Base-by-base conservation (phyloP, 1,140 invertebrate genomes). In the Caenorhabditis tropicalis region DNA sequence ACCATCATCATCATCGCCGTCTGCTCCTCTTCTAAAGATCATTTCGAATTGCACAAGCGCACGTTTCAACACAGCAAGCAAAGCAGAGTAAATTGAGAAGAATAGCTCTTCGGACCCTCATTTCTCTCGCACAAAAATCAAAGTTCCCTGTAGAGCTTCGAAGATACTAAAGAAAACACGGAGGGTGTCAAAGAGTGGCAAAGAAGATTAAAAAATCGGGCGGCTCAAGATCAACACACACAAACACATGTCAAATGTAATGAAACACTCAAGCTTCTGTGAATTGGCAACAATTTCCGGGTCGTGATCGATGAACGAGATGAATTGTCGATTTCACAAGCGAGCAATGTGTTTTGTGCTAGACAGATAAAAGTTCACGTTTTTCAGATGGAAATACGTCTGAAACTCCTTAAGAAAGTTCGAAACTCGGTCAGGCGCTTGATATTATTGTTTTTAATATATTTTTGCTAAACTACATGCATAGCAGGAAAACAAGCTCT, bases 21-120 rank as follows among this genome's bases (percentile, higher is more conserved):
- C 65, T 74, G 65, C 65, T 74, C 36, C 65, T 74, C 65, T 74
- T 74, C 65, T 43, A 74, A 74, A 74, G 36, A 74, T 74, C 65
- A 74, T 39, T 74, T 24, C 21, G 65, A 46, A 46, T 74, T 74
- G 65, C 65, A 74, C 65, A 74, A 74, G 65, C 65, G 65, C 65
- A 74, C 65, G 65, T 74, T 74, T 74, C 65, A 74, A 74, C n/a
- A n/a, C 65, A 74, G 36, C 65, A 65, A 65, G 58, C 58, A 74
- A 74, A 74, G 36, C 36, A 74, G 65, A 65, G 33, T 36, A 39
- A 65, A 65, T 33, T 46, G 65, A 74, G 36, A 74, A 74, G 36
- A 43, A 74, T 74, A n/a, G 36, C 65, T 74, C 65, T 74, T 74
- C 36, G 65, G 65, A 43, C 65, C 65, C 36, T 74, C 21, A 2